These are phyloP conservation scores for Dicerorhinus sumatrensis DNA, from an alignment of 2,113 vertebrate species.

Conservation along the genomic window DNA sequence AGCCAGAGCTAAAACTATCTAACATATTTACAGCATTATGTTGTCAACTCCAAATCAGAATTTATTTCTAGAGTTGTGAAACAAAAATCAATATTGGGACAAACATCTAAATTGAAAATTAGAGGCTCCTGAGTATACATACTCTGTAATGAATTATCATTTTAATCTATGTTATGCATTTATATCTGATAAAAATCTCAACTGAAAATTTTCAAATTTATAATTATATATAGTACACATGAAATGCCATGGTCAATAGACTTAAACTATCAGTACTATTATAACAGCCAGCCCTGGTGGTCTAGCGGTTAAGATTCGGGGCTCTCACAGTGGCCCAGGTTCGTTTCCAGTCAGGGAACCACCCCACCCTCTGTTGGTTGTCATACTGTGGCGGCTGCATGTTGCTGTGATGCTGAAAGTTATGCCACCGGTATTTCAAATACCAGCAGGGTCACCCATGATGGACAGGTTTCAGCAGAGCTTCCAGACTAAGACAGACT, in stretches of 20 bases:
- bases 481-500: no score
- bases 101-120: slow-evolving; percentile 67
- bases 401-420: no score
- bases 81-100: slow-evolving; percentile 72
- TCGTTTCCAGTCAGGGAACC: no score
- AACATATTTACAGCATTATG: slow-evolving; percentile 70
- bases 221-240: background rate
- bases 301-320: no score
- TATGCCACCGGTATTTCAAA: no score
- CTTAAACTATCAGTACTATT: background rate
- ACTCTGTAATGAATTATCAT: slow-evolving; percentile 53
- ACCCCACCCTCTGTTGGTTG: no score
- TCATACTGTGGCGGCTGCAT: no score
- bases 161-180: slow-evolving; percentile 47
- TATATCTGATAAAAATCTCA: slow-evolving; percentile 54
- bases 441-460: no score
- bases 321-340: no score
- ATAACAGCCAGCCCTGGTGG: background rate
- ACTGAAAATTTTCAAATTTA: background rate
- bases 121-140: background rate
- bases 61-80: slow-evolving; percentile 69
- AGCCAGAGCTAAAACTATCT: slow-evolving; percentile 31
- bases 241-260: background rate
- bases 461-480: no score
- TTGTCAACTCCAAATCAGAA: slow-evolving; percentile 65